Conservation (phyloP, 2,113 vertebrate genomes). For the Saccopteryx bilineata region DNA sequence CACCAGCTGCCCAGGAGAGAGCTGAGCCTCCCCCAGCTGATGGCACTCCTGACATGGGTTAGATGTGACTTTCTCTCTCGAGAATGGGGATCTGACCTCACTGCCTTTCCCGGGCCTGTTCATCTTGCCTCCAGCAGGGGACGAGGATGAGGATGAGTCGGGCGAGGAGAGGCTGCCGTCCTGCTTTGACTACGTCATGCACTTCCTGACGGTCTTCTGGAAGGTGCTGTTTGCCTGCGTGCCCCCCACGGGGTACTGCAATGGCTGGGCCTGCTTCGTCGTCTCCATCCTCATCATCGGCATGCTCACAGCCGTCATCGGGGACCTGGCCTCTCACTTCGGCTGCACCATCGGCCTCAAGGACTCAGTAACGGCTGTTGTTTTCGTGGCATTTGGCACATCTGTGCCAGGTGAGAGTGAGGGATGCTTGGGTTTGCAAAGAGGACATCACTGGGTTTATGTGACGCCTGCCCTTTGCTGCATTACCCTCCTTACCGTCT, state of each 20-base stretch:
- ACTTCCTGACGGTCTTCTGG: conserved; percentile 99
- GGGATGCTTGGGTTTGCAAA: neutral
- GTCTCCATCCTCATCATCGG: conserved; percentile 97
- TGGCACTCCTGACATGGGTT: neutral
- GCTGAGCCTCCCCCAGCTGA: too few species aligned
- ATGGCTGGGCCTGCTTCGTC: conserved; percentile 97
- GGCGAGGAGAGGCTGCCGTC: conserved; percentile 97
- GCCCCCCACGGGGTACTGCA: conserved; percentile 97
- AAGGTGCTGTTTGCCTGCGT: conserved; percentile 99
- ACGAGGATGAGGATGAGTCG: conserved; percentile 97
- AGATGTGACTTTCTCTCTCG: neutral
- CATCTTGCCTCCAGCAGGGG: conserved; percentile 86
- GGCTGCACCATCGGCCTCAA: conserved; percentile 99
- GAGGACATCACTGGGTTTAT: neutral
- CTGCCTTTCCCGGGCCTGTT: conserved; percentile 16
- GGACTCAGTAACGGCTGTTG: conserved; percentile 97
- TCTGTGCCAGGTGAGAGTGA: conserved; percentile 93
- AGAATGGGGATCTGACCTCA: neutral
- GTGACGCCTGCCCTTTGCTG: neutral
- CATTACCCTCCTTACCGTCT: neutral
- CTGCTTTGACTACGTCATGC: conserved; percentile 99
- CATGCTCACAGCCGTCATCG: conserved; percentile 96
- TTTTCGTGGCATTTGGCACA: conserved; percentile 98
- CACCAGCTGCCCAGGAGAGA: neutral
- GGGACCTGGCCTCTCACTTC: conserved; percentile 97